phyloP scores from a whole-genome alignment of 2,797 vertebrate genomes.

The Myiotriccus ornatus region DNA sequence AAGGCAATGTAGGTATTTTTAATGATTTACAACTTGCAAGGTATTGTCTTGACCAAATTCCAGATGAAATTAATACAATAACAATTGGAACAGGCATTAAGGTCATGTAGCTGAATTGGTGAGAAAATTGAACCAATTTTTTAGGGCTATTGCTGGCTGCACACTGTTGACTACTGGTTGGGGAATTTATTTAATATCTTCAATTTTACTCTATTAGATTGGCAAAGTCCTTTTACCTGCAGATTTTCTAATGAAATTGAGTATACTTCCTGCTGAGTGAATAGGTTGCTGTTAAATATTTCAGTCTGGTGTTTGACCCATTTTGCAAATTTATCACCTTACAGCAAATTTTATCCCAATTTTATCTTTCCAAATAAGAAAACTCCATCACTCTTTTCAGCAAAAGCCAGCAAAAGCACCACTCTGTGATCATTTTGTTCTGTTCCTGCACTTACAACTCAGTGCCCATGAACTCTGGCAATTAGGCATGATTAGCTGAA shows the following conservation, averaged over 20 bases:
- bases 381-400: background rate
- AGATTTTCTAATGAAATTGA: background rate
- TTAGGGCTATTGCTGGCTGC: background rate
- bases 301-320: background rate
- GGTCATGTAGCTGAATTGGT: background rate
- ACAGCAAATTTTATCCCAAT: background rate
- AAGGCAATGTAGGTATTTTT: background rate
- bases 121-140: background rate
- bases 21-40: background rate
- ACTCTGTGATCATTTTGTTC: background rate
- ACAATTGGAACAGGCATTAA: background rate
- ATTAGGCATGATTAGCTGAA: conserved; percentile 8
- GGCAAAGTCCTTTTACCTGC: background rate
- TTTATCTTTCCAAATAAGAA: conserved; percentile 3
- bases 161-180: background rate
- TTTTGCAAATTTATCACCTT: background rate
- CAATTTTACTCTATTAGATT: background rate
- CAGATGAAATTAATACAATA: background rate
- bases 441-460: background rate
- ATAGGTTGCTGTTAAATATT: background rate
- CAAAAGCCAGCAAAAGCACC: background rate
- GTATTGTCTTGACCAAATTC: background rate
- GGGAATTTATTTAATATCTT: background rate
- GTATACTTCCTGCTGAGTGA: background rate
- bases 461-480: background rate